Conservation (phyloP, 2,888 invertebrate genomes). For the Perizoma flavofasciatum region DNA sequence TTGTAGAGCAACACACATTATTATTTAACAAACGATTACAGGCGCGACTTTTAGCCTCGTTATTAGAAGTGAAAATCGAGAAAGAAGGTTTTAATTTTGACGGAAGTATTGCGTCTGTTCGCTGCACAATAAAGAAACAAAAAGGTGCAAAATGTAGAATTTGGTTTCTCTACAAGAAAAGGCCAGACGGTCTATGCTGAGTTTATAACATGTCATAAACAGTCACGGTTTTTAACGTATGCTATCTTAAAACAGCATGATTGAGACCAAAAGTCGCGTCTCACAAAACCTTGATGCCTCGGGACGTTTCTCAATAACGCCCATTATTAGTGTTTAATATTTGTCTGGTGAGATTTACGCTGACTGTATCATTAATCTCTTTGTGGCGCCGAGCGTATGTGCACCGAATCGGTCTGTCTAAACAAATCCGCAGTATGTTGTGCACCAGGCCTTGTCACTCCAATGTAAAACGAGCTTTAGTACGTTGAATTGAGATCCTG, state of each 20-base stretch:
- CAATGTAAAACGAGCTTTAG: conserved; percentile 16
- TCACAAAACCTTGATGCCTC: neutral
- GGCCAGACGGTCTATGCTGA: no score
- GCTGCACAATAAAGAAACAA: no score
- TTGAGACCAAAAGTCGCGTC: conserved; percentile 1
- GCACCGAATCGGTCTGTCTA: conserved; percentile 51
- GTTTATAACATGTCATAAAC: no score
- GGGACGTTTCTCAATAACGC: conserved; percentile 29
- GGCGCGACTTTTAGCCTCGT: neutral
- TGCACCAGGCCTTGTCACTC: conserved; percentile 29
- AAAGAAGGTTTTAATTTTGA: no score
- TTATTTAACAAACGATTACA: neutral
- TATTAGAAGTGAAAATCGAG: no score
- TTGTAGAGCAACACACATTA: conserved; percentile 11
- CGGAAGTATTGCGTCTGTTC: no score
- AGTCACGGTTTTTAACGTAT: neutral
- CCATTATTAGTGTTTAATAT: conserved; percentile 34
- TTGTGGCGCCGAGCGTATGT: conserved; percentile 43
- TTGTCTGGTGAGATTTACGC: conserved; percentile 37
- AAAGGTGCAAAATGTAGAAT: no score
- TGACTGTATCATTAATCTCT: conserved; percentile 48
- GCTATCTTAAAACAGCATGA: no score
- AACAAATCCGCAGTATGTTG: conserved; percentile 53
- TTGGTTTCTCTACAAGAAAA: no score
- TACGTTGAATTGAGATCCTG: conserved; percentile 3